phyloP scores from a whole-genome alignment of 1,140 invertebrate species.

The Protaetia brevitarsis region DNA sequence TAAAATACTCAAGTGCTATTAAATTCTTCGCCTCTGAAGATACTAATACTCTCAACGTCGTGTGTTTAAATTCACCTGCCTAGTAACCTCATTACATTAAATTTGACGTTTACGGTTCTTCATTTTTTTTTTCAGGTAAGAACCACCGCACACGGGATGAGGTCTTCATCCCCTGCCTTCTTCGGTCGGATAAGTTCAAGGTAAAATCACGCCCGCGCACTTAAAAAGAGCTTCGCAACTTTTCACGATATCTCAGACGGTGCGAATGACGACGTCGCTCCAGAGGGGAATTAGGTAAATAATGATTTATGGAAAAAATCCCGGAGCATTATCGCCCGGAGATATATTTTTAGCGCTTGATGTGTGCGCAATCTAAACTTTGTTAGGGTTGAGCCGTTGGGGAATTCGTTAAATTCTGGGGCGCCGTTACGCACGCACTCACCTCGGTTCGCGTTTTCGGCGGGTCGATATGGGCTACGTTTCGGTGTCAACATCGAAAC shows the following conservation, averaged over 20 bases:
- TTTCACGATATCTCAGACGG: neutral
- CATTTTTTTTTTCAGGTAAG: conserved; percentile 10
- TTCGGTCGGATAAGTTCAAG: neutral
- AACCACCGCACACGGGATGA: neutral
- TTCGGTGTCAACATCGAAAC: no score
- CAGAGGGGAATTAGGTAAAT: neutral
- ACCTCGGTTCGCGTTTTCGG: neutral
- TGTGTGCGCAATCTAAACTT: neutral
- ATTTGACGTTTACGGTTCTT: conserved; percentile 3
- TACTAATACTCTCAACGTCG: no score
- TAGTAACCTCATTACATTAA: no score
- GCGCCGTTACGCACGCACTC: neutral
- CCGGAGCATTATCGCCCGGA: neutral
- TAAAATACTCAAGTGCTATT: no score
- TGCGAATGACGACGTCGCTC: neutral
- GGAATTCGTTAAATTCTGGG: neutral
- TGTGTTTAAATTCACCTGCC: no score
- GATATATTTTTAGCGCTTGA: conserved; percentile 13
- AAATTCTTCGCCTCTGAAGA: no score
- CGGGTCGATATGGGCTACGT: neutral
- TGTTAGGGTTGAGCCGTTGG: neutral
- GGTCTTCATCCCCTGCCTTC: neutral
- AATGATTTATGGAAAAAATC: conserved; percentile 14
- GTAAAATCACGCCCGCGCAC: neutral
- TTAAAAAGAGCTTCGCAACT: neutral